A percentile compares a stretch with the other conserved stretches of the same genome.
phyloP scores from a whole-genome alignment of 2,113 vertebrate genomes.

The Neogale vison region DNA sequence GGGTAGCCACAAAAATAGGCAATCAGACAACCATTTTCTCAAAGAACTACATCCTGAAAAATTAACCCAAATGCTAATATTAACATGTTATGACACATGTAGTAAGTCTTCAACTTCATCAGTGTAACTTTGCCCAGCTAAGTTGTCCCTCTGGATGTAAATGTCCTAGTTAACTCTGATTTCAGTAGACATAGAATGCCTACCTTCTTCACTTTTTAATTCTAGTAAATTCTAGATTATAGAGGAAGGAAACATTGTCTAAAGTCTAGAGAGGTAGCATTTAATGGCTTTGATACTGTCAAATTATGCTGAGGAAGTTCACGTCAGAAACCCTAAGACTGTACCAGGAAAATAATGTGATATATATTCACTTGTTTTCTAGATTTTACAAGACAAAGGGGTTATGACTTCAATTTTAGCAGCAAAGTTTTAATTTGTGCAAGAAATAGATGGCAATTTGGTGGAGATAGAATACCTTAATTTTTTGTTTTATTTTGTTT shows the following conservation, averaged over 20 bases:
- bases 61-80: background rate
- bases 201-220: background rate
- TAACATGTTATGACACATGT: background rate
- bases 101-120: background rate
- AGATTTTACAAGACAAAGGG: background rate
- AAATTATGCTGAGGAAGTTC: background rate
- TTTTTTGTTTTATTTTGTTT: background rate
- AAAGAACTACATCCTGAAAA: background rate
- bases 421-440: background rate
- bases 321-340: background rate
- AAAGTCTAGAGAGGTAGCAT: no score
- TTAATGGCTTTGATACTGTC: background rate
- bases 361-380: background rate
- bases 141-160: background rate
- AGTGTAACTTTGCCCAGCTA: background rate
- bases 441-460: background rate
- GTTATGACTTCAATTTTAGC: background rate
- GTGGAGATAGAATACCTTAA: background rate
- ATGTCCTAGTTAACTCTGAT: background rate
- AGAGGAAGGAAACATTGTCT: background rate
- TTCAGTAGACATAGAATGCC: background rate
- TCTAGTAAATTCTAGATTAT: background rate
- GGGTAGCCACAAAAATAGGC: background rate
- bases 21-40: background rate
- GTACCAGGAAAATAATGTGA: background rate